Evolutionary conservation across 2,797 vertebrate species (phyloP).

Genomic region (Geotrypetes seraphini): DNA sequence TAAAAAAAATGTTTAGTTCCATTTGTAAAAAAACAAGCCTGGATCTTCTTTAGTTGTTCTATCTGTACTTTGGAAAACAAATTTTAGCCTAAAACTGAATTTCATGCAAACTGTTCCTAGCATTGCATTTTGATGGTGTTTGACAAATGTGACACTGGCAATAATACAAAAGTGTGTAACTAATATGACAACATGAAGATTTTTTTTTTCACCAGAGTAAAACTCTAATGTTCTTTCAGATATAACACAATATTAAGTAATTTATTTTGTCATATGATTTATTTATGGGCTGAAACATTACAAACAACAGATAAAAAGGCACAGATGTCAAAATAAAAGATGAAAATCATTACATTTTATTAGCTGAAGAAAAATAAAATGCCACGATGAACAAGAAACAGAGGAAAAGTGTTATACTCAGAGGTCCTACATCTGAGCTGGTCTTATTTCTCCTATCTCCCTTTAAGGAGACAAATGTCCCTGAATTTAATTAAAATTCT

Average conservation of each 20-base stretch:
- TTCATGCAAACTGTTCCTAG: conserved; percentile 43
- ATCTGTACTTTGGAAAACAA: conserved; percentile 40
- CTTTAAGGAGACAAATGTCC: conserved; percentile 48
- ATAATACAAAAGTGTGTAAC: conserved; percentile 42
- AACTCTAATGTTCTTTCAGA: conserved; percentile 47
- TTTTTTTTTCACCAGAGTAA: conserved; percentile 38
- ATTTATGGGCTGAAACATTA: conserved; percentile 45
- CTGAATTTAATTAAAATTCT: conserved; percentile 61
- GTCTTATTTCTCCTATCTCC: conserved; percentile 47
- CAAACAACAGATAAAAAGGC: conserved; percentile 54
- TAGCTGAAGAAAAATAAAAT: conserved; percentile 48
- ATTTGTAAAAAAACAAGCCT: conserved; percentile 33
- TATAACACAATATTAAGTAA: conserved; percentile 52
- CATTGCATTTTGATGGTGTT: conserved; percentile 43
- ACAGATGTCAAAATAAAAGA: conserved; percentile 47
- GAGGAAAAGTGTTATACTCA: conserved; percentile 40
- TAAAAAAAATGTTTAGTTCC: conserved; percentile 13
- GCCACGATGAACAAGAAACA: conserved; percentile 45
- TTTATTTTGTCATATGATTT: conserved; percentile 54
- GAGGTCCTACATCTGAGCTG: conserved; percentile 41
- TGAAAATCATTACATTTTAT: conserved; percentile 55
- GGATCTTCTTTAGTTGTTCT: conserved; percentile 28
- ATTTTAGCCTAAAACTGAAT: conserved; percentile 42
- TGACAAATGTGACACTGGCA: conserved; percentile 29
- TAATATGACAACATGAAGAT: conserved; percentile 37